Base-by-base conservation (phyloP, 2,888 invertebrate genomes). In the Deilephila elpenor region DNA sequence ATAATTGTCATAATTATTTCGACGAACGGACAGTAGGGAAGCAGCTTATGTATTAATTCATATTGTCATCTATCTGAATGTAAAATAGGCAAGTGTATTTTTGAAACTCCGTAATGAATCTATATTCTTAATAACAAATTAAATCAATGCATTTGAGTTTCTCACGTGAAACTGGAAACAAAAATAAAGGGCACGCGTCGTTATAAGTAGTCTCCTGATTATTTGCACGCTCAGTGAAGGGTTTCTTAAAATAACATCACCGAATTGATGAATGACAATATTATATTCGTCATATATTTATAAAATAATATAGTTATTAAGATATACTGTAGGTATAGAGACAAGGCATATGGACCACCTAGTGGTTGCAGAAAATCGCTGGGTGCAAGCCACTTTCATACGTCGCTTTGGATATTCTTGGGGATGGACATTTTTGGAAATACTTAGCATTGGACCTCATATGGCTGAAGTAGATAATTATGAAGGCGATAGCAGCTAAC, bases 141-240 rank as follows among this genome's bases (percentile, higher is more conserved):
- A n/a, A 51, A 67, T 2, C 17, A 51, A 51, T 51, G 25, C 14
- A 14, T 67, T 44, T 44, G 37, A 25, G 25, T 8, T 67, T 67
- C 67, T 25, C 67, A 67, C 25, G 67, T 25, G 67, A 67, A 67
- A 17, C 17, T 20, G 3, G 51, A 67, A 67, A 67, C 7, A 29
- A 67, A 67, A 67, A 67, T 20, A 67, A 44, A 29, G 20, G 14
- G 25, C 67, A 67, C 67, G 67, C 67, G 67, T 67, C 25, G 14
- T 0, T 4, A 25, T 51, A 51, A 67, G 67, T 44, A 25, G 64
- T 20, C n/a, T 29, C 34, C 1, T 61, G 34, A 37, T 1, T 51
- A 67, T 17, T 25, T 37, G 25, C 25, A 11, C n/a, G 11, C 5
- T 51, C 17, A 25, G 7, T 37, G 25, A 67, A 25, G 67, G 67